Evolutionary conservation across 2,888 invertebrate genomes (phyloP), one percentile per base, ranked within the genome.

Genomic region (Pyralis farinalis): DNA sequence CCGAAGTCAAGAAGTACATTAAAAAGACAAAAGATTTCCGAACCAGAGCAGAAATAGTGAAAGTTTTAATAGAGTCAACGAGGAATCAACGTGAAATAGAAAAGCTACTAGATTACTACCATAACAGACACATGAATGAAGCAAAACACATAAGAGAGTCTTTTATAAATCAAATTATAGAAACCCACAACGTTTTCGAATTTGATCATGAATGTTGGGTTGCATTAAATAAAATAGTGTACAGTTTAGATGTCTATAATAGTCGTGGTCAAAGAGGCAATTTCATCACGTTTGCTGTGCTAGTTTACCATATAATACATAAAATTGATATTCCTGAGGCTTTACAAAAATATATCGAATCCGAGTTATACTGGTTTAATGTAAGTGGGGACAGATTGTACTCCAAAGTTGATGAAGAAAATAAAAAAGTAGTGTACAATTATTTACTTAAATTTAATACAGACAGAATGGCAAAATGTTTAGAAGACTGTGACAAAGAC

Each of bases 71-170:
- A 6, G 46, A 67, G 21, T 54, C 67, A 1, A 65, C 66, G 7
- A 65, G 58, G 52, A 71, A 46, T 34, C 58, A 71, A 36, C 36
- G 48, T 1, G 66, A 81, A 1, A 39, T 78, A 10, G 55, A 55
- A 42, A 57, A 41, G 11, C 43, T 80, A 4, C 53, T 81, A 3
- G 54, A 53, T n/a, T 70, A 81, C 53, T 82, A 65, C 48, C 64
- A 66, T 40, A 59, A 71, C 0, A 67, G 72, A 41, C 77, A 78
- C 55, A 49, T 63, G 0, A 80, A 80, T 49, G 82, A 79, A 55
- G 45, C 21, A 16, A 45, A 27, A 25, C 34, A 42, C 9, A 28
- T 36, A 1, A 80, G 70, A 55, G 52, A 62, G 12, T 27, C 31
- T 3, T 79, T 81, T 50, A 20, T 82, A 11, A 47, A 62, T 2